Conservation (phyloP, 2,888 invertebrate species). For the Agrilus mali region DNA sequence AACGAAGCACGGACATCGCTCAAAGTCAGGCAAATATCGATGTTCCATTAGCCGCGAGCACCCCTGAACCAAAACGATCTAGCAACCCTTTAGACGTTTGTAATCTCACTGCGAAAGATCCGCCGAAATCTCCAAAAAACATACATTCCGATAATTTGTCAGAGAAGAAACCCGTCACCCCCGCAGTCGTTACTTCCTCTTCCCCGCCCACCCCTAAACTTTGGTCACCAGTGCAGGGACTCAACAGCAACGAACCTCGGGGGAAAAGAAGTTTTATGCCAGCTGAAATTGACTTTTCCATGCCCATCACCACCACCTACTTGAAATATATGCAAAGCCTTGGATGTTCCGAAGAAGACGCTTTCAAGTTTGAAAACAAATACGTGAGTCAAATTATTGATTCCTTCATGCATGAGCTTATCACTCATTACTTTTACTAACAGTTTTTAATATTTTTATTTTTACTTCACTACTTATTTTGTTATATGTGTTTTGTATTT, state of each 20-base stretch:
- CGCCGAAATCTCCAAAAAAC: slow-evolving; percentile 42
- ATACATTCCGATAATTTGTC: slow-evolving; percentile 29
- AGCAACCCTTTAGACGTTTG: slow-evolving; percentile 51
- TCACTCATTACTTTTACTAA: slow-evolving; percentile 29
- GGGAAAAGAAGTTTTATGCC: slow-evolving; percentile 23
- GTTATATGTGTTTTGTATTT: background rate
- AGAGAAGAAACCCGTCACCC: slow-evolving; percentile 14
- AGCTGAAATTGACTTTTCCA: slow-evolving; percentile 62
- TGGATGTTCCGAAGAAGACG: slow-evolving; percentile 49
- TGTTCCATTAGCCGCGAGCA: slow-evolving; percentile 18
- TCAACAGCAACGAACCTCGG: slow-evolving; percentile 19
- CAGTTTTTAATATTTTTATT: background rate
- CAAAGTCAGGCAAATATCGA: slow-evolving; percentile 22
- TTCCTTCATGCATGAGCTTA: slow-evolving; percentile 29
- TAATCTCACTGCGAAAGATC: slow-evolving; percentile 48
- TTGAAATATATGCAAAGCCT: slow-evolving; percentile 71
- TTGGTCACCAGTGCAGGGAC: slow-evolving; percentile 43
- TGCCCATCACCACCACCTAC: slow-evolving; percentile 84
- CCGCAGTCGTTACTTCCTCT: slow-evolving; percentile 16
- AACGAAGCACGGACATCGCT: slow-evolving; percentile 25
- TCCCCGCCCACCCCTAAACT: slow-evolving; percentile 42
- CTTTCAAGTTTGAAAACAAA: slow-evolving; percentile 42
- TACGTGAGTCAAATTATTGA: slow-evolving; percentile 41
- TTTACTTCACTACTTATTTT: slow-evolving; percentile 1
- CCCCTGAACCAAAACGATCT: slow-evolving; percentile 31